A percentile compares a stretch with the other conserved stretches of the same genome.
Evolutionary conservation across 2,113 vertebrate genomes (phyloP).

Genomic region (Syrrhaptes paradoxus): DNA sequence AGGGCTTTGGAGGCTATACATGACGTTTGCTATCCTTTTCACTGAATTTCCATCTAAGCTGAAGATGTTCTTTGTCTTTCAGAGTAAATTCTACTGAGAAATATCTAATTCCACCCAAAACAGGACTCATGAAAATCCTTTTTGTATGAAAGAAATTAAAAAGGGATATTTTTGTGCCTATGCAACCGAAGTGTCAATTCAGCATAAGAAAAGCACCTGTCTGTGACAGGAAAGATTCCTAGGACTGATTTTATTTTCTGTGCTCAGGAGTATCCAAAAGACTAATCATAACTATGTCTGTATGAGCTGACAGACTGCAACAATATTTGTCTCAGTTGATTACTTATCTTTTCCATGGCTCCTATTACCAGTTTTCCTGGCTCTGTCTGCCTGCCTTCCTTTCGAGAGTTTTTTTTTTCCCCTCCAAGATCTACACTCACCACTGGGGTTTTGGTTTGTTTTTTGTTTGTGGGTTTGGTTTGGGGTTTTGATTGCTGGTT

Average conservation of each 20-base stretch:
- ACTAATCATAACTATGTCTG: not conserved
- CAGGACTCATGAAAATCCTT: not conserved
- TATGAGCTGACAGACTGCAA: not conserved
- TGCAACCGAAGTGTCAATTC: not conserved
- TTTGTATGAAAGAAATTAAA: not conserved
- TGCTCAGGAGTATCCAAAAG: not conserved
- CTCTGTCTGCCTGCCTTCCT: not conserved
- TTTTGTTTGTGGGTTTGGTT: not conserved
- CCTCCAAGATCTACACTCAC: not conserved
- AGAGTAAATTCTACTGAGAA: not conserved
- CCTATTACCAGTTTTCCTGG: not conserved
- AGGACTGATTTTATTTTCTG: not conserved
- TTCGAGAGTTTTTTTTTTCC: not conserved
- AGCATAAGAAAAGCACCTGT: not conserved
- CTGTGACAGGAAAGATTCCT: not conserved
- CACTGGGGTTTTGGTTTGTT: not conserved
- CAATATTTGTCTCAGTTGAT: not conserved
- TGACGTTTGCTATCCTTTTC: not conserved
- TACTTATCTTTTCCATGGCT: not conserved
- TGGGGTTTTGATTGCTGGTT: too few species aligned
- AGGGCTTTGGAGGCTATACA: not conserved
- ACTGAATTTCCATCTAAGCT: not conserved
- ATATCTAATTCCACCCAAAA: not conserved
- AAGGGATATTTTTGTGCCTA: not conserved
- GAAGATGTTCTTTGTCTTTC: not conserved